phyloP scores from a whole-genome alignment of 2,113 vertebrate species.

The Hemibagrus wyckioides region DNA sequence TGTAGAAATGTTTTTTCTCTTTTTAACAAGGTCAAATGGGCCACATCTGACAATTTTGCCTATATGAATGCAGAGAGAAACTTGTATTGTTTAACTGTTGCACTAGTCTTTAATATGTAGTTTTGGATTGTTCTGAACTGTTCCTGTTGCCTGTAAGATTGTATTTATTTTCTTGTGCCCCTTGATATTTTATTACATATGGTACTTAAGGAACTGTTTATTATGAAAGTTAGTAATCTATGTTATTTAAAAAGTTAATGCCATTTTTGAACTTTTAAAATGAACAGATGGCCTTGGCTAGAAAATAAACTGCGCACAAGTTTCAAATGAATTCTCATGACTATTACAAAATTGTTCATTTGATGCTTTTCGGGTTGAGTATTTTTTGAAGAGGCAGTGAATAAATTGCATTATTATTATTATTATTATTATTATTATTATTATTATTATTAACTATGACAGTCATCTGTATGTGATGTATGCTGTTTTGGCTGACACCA shows the following conservation, averaged over 20 bases:
- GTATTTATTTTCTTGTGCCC: constrained; percentile 19
- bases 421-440: not conserved
- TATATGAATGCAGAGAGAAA: not conserved
- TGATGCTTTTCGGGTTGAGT: not conserved
- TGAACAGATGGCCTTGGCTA: constrained; percentile 47
- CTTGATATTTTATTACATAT: constrained; percentile 32
- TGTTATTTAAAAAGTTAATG: not conserved
- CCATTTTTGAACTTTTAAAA: constrained; percentile 50
- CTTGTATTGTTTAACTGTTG: constrained; percentile 11
- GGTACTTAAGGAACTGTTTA: constrained; percentile 16
- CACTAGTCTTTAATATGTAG: constrained; percentile 29
- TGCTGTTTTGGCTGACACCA: not conserved
- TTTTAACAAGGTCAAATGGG: constrained; percentile 11
- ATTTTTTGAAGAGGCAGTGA: not conserved
- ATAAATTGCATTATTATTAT: not conserved
- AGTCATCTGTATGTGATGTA: not conserved
- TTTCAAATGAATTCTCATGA: constrained; percentile 16
- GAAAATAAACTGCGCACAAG: constrained; percentile 43
- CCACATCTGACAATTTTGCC: not conserved
- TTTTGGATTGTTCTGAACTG: constrained; percentile 23
- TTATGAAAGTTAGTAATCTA: not conserved
- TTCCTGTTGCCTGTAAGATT: not conserved
- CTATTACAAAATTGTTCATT: not conserved
- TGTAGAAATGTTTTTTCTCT: constrained; percentile 19
- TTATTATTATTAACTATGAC: not conserved